phyloP scores from a whole-genome alignment of 2,888 invertebrate species.

The Lamellibrachia satsuma region DNA sequence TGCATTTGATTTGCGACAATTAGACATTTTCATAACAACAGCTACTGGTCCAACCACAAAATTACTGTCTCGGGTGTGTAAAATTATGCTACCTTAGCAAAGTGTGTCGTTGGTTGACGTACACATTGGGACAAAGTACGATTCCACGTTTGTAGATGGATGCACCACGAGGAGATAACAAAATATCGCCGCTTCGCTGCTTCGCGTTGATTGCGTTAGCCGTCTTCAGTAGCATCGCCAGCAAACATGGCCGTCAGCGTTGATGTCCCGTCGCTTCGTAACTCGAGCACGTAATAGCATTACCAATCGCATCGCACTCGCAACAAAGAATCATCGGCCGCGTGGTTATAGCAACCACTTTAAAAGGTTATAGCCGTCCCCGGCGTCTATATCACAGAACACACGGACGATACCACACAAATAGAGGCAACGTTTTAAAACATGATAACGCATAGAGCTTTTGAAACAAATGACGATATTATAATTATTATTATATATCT shows the following conservation, averaged over 20 bases:
- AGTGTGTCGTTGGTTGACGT: neutral
- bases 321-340: neutral
- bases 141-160: neutral
- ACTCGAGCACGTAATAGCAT: neutral
- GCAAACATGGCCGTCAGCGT: neutral
- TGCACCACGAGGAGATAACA: neutral
- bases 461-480: neutral
- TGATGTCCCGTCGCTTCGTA: neutral
- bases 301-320: neutral
- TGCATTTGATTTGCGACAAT: too few relatives aligned
- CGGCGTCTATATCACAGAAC: neutral
- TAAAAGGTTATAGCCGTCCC: neutral
- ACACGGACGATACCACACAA: neutral
- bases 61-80: neutral
- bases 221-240: neutral
- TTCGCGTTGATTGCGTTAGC: neutral
- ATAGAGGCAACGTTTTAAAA: neutral
- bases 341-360: neutral
- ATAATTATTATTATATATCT: too few relatives aligned
- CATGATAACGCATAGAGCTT: too few relatives aligned
- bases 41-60: neutral
- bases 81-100: neutral
- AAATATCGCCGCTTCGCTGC: neutral
- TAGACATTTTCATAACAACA: too few relatives aligned
- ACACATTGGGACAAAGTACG: neutral